Evolutionary conservation across 2,797 vertebrate genomes (phyloP).

Genomic region (Euthynnus affinis): DNA sequence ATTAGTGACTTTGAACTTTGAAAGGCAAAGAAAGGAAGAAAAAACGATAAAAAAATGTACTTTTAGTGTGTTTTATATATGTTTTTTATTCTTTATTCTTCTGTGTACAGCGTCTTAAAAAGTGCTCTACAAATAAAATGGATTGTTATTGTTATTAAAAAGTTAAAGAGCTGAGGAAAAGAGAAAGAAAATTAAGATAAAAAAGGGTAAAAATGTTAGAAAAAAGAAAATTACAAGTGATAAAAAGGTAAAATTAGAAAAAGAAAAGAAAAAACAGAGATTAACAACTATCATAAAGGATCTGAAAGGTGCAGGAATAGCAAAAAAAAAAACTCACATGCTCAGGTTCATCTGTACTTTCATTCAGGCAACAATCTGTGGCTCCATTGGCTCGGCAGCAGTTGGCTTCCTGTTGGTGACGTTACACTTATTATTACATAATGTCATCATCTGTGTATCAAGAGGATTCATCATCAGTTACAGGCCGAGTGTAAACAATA

Average conservation of each 20-base stretch:
- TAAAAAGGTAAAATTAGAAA: not conserved
- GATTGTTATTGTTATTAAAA: no score
- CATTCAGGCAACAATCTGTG: slow-evolving; percentile 40
- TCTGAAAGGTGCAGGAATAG: not conserved
- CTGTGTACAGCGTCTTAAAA: no score
- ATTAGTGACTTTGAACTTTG: no score
- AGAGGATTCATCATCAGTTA: not conserved
- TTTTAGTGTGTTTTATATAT: no score
- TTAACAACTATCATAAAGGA: no score
- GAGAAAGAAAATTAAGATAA: no score
- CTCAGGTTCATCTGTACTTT: not conserved
- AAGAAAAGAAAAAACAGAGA: not conserved
- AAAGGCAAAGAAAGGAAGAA: not conserved
- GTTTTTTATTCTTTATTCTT: no score
- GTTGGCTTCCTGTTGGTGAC: slow-evolving; percentile 58
- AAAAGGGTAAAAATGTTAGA: not conserved
- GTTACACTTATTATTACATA: not conserved
- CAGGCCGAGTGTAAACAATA: not conserved
- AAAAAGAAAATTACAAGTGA: not conserved
- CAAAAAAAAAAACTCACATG: slow-evolving; percentile 39
- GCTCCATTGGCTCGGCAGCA: slow-evolving; percentile 59
- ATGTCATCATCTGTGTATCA: not conserved
- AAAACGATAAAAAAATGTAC: no score
- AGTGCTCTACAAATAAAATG: no score
- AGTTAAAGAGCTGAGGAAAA: no score